Conservation (phyloP, 2,113 vertebrate genomes). For the Hylia prasina region DNA sequence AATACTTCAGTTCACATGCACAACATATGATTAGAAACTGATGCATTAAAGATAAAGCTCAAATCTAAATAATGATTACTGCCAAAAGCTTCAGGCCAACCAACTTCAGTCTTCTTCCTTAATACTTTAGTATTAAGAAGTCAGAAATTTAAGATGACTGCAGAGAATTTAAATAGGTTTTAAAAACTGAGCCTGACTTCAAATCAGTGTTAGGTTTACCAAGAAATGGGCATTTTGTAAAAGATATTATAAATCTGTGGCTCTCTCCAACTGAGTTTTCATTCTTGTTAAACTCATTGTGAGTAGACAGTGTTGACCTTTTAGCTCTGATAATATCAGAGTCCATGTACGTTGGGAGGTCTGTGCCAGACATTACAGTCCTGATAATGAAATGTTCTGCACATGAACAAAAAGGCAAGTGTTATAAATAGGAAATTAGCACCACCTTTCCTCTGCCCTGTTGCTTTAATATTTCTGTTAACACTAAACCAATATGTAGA, state of each 20-base stretch:
- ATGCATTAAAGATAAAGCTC: slow-evolving; percentile 18
- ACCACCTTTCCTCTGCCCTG: slow-evolving; percentile 4
- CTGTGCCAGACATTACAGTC: neutral
- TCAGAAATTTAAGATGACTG: slow-evolving; percentile 42
- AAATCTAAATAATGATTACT: slow-evolving; percentile 31
- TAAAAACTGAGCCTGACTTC: neutral
- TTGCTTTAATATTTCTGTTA: slow-evolving; percentile 28
- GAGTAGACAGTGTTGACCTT: neutral
- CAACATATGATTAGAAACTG: slow-evolving; percentile 2
- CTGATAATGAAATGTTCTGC: neutral
- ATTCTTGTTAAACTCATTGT: neutral
- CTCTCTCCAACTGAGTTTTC: neutral
- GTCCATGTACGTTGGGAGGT: fast-evolving
- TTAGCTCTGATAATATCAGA: neutral
- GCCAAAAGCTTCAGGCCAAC: slow-evolving; percentile 3
- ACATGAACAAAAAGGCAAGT: slow-evolving; percentile 8
- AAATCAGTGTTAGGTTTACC: neutral
- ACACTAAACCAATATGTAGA: neutral
- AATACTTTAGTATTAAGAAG: neutral
- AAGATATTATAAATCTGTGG: neutral
- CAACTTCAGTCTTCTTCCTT: neutral
- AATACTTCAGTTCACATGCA: neutral
- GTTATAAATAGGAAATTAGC: neutral
- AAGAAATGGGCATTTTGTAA: neutral
- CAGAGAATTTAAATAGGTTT: slow-evolving; percentile 37